Evolutionary conservation across 2,113 vertebrate species (phyloP).

Genomic region (Xenopus laevis): DNA sequence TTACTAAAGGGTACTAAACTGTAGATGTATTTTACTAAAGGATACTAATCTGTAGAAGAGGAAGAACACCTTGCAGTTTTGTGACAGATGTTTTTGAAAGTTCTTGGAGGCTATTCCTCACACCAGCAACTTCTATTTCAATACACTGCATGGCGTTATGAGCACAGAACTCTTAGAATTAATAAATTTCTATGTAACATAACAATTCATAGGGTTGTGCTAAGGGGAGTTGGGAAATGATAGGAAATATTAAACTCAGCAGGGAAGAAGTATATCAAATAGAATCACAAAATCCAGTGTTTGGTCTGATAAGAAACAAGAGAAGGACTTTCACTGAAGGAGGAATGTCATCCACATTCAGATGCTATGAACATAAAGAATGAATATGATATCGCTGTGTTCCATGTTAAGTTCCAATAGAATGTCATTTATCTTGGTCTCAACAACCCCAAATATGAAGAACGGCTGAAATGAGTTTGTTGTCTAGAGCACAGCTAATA

Average conservation of each 20-base stretch:
- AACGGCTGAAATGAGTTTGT: too few relatives aligned
- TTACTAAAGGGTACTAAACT: too few relatives aligned
- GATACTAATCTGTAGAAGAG: too few relatives aligned
- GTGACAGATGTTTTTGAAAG: too few relatives aligned
- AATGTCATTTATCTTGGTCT: background rate
- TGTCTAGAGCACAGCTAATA: too few relatives aligned
- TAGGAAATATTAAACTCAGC: slow-evolving; percentile 10
- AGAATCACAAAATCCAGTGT: slow-evolving; percentile 9
- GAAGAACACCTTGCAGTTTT: too few relatives aligned
- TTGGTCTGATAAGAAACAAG: slow-evolving; percentile 15
- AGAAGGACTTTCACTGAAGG: background rate
- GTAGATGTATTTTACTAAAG: too few relatives aligned
- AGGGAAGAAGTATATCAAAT: slow-evolving; percentile 10
- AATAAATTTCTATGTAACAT: background rate
- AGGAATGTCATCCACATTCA: background rate
- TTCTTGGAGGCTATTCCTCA: too few relatives aligned
- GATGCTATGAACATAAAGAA: slow-evolving; percentile 11
- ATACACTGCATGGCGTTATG: background rate
- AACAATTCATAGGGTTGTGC: background rate
- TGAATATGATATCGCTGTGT: background rate
- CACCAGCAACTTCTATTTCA: background rate
- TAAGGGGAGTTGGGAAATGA: background rate
- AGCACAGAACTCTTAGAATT: background rate
- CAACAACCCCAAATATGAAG: background rate
- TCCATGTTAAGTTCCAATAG: slow-evolving; percentile 12